A percentile compares a stretch with the other conserved stretches of the same genome.
These are phyloP conservation scores for Hippotragus niger DNA, from an alignment of 2,113 vertebrate genomes.

Conservation along the genomic window DNA sequence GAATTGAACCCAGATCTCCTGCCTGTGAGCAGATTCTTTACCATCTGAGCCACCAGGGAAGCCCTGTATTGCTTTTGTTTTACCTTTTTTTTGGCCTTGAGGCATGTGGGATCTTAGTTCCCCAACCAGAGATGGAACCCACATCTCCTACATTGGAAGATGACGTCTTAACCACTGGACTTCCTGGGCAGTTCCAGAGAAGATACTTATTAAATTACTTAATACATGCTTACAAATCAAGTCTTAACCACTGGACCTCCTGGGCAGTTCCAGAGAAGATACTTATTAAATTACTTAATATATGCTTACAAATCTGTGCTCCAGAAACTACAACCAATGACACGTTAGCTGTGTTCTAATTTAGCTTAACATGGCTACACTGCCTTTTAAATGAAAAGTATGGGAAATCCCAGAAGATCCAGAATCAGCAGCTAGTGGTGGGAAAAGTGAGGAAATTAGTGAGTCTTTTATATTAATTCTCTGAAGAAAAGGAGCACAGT, in stretches of 20 bases:
- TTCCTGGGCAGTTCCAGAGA: background rate
- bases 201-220: background rate
- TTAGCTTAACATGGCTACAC: background rate
- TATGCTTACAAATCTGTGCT: background rate
- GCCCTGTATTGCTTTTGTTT: background rate
- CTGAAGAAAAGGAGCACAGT: background rate
- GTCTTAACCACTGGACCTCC: background rate
- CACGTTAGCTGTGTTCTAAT: background rate
- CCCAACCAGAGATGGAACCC: background rate
- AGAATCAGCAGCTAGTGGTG: background rate
- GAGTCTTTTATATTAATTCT: background rate
- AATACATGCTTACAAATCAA: background rate
- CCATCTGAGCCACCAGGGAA: background rate
- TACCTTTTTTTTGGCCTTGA: background rate
- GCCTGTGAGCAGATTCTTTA: background rate
- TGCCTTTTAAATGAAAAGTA: background rate
- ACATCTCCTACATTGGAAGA: background rate
- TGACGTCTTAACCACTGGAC: background rate
- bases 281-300: background rate
- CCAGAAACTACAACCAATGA: background rate
- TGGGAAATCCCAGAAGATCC: background rate
- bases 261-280: background rate
- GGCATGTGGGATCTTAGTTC: background rate
- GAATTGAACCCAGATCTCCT: background rate
- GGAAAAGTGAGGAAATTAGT: background rate